Base-by-base conservation (phyloP, 2,888 invertebrate genomes). In the Sericinus montela region DNA sequence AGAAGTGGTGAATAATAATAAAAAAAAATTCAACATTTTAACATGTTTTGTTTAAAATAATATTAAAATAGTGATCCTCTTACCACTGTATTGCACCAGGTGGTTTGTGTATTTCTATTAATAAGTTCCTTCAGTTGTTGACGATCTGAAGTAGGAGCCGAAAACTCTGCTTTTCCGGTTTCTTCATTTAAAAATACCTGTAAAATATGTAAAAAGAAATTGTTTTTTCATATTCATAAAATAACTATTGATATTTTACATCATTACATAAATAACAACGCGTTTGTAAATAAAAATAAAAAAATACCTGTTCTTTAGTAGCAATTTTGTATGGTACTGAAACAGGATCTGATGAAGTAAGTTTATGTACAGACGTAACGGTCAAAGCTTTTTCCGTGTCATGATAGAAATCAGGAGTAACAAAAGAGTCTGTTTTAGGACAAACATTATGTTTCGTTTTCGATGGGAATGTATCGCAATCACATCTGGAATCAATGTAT, bases 81-180 rank as follows among this genome's bases (percentile, higher is more conserved):
- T 69, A 86, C 85, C 65, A 83, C 52, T 35, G 74, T 39, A 54
- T 69, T 63, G 50, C 63, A 67, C 79, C 78, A 80, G 3, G 73
- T 73, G 3, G 83, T 84, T 60, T 85, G 85, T 1, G 78, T 68
- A 40, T 46, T 49, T 1, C 52, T 54, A 50, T 71, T 63, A 38
- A 44, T 55, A 41, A 15, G 30, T 16, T 29, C 19, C 19, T 19
- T 19, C 19, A 19, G 2, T 3, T 45, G 14, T 45, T 25, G n/a
- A 42, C 25, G 23, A 8, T 52, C 50, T 35, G 50, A 6, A 1
- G 39, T 23, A 8, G 14, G 1, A 25, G 23, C 11, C 13, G 23
- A 25, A 11, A 13, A 6, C 25, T 28, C 11, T 23, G 0, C 6
- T 6, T n/a, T 10, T 19, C 11, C 23, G 5, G 11, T 4, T 4